Evolutionary conservation across 2,113 vertebrate genomes (phyloP), one percentile per base, ranked within the genome.

Genomic region (Numenius arquata): DNA sequence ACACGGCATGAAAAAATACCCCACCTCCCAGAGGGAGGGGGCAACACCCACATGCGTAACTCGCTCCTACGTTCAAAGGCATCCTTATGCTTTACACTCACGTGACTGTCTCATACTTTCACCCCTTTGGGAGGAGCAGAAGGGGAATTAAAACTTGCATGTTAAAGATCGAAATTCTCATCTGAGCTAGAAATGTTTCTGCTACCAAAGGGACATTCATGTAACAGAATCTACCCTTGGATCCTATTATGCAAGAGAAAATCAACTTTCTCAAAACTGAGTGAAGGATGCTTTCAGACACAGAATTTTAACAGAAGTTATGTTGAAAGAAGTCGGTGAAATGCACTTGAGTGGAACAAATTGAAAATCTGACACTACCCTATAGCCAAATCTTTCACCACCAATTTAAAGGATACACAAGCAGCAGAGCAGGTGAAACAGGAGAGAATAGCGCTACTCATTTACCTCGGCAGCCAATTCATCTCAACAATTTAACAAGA

Each of bases 381-480:
- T 56, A 81, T 26, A 87, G 88, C 34, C 50, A 63, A 68, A 96
- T 87, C 90, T 65, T 94, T 59, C 41, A 86, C 29, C 29, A 79
- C 70, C 61, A 78, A 70, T 48, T 92, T 73, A 85, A 94, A 91
- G 70, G 59, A 96, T 71, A 94, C 32, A 72, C 15, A 90, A 96
- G 90, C 15, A 96, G 81, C 75, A 90, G 95, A 96, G 73, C 32
- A 90, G 58, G 80, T 83, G 93, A 97, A 97, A 88, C n/a, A 68
- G 88, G 63, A 96, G 62, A 96, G 85, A 88, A 76, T 1, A 89
- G 45, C 5, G 8, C 63, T 96, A 63, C 59, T 94, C 26, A 77
- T 97, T 95, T 95, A 97, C 53, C 90, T 50, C 82, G 84, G 79
- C 89, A 81, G 90, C 74, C 86, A 91, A 79, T 95, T 96, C 11